These are phyloP conservation scores for Choloepus didactylus DNA, from an alignment of 2,797 vertebrate genomes.

Conservation along the genomic window DNA sequence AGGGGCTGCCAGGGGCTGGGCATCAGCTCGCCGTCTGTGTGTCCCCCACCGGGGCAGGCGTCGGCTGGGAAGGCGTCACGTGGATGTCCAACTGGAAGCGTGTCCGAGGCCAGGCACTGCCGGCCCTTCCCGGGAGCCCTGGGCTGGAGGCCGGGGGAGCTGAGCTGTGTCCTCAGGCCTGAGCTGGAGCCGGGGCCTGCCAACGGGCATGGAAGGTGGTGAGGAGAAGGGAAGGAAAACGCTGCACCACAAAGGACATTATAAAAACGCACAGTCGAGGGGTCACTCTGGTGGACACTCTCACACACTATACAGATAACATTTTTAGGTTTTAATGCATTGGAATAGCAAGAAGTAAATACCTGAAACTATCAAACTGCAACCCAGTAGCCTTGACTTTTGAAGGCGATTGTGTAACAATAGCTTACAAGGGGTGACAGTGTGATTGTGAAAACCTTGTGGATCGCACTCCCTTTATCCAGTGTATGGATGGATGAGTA, in stretches of 20 bases:
- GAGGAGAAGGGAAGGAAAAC: background rate
- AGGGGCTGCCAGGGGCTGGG: rapidly evolving
- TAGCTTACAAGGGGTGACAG: too few species aligned
- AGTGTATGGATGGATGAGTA: too few species aligned
- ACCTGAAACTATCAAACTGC: too few species aligned
- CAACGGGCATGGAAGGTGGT: rapidly evolving
- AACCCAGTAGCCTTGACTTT: too few species aligned
- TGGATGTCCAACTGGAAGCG: rapidly evolving
- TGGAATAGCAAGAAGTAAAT: too few species aligned
- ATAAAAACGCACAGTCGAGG: too few species aligned
- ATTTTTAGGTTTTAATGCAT: too few species aligned
- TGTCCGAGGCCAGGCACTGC: background rate
- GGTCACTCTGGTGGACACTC: too few species aligned
- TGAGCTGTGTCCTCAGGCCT: background rate
- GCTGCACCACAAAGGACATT: rapidly evolving
- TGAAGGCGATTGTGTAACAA: too few species aligned
- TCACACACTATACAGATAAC: too few species aligned
- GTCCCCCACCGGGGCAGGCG: rapidly evolving
- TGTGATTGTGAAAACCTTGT: too few species aligned
- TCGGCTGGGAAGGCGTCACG: rapidly evolving
- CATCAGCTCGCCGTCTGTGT: background rate
- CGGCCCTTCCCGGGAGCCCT: rapidly evolving
- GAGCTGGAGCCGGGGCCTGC: background rate
- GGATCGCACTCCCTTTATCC: too few species aligned
- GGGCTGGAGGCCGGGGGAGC: background rate